Percentiles rank a stretch among this genome's conserved stretches.
Conservation (phyloP, 2,113 vertebrate species). For the Puntigrus tetrazona region DNA sequence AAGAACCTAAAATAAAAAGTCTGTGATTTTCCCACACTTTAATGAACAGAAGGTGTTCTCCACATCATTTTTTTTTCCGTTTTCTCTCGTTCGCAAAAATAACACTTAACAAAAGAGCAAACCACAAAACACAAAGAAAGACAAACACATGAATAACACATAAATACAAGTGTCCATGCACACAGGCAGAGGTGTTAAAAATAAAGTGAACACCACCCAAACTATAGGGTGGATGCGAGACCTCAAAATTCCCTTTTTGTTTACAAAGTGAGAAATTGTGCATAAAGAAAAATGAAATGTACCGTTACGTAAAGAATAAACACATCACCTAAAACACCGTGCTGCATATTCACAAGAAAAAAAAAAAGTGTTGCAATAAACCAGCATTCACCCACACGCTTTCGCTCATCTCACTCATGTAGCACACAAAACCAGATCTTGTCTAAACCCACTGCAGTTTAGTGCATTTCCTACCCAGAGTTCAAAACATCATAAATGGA, state of each 20-base stretch:
- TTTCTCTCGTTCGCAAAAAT: conserved; percentile 1
- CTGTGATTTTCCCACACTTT: neutral
- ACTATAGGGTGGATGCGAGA: conserved; percentile 74
- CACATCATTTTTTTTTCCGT: neutral
- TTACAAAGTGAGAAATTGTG: conserved; percentile 44
- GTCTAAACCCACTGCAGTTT: neutral
- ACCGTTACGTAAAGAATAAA: neutral
- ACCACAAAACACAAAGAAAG: conserved; percentile 33
- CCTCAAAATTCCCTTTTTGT: conserved; percentile 71
- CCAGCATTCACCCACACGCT: neutral
- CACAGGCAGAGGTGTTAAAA: conserved; percentile 25
- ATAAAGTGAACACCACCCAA: conserved; percentile 68
- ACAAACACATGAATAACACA: conserved; percentile 32
- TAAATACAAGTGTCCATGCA: conserved; percentile 34
- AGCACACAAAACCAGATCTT: neutral
- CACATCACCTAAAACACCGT: conserved; percentile 31
- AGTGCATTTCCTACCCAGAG: neutral
- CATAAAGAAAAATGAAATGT: conserved; percentile 2
- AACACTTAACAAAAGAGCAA: neutral
- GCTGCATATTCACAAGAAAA: neutral
- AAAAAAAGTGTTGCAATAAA: conserved; percentile 5
- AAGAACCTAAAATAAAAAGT: neutral
- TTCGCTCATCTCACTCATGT: neutral
- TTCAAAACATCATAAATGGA: neutral
- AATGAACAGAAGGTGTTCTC: neutral